A percentile compares a stretch with the other conserved stretches of the same genome.
These are phyloP conservation scores for Limnodromus scolopaceus DNA, from an alignment of 2,797 vertebrate genomes.

Conservation along the genomic window DNA sequence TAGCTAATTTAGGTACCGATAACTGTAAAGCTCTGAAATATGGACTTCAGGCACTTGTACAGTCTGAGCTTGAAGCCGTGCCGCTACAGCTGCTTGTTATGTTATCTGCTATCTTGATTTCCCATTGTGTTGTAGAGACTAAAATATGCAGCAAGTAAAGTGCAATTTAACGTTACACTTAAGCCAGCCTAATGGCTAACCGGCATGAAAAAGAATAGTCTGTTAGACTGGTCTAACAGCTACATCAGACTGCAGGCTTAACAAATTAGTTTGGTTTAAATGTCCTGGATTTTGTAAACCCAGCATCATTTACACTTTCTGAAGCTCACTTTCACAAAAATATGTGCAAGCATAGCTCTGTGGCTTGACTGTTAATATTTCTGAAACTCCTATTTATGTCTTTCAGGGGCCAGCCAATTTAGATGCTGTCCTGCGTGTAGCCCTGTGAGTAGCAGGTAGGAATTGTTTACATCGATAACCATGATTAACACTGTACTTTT, in stretches of 20 bases:
- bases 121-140: not conserved
- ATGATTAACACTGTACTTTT: not conserved
- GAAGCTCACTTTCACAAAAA: not conserved
- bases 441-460: not conserved
- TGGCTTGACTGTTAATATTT: not conserved
- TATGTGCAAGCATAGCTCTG: not conserved
- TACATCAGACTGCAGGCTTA: not conserved
- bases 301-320: not conserved
- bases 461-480: not conserved
- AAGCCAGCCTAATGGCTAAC: not conserved
- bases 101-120: not conserved
- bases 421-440: not conserved
- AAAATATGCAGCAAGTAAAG: not conserved
- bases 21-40: not conserved
- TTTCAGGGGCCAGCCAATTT: not conserved
- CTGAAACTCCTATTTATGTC: not conserved
- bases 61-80: not conserved
- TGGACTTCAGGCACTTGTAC: not conserved
- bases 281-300: rapidly evolving
- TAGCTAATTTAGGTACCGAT: not conserved
- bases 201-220: not conserved
- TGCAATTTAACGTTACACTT: not conserved
- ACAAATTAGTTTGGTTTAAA: not conserved
- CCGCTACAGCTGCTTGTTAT: not conserved
- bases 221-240: not conserved